Conservation (phyloP, 2,888 invertebrate species). For the Agelastica alni region DNA sequence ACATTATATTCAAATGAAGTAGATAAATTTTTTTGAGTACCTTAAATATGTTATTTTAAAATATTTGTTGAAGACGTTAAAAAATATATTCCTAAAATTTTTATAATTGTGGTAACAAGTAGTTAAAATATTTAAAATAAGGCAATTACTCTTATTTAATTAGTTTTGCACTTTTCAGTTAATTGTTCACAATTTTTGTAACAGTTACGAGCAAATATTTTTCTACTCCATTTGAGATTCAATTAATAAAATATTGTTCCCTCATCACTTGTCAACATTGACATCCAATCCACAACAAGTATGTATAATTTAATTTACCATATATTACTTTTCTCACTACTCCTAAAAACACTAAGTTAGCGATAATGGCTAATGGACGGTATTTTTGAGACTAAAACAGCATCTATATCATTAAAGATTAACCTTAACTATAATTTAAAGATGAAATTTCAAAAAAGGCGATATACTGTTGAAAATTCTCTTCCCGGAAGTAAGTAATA, state of each 20-base stretch:
- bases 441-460: too few relatives aligned
- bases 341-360: constrained; percentile 47
- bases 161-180: too few relatives aligned
- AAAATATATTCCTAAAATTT: too few relatives aligned
- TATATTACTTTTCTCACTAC: constrained; percentile 39
- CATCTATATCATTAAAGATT: constrained; percentile 8
- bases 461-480: too few relatives aligned
- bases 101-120: too few relatives aligned
- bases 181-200: too few relatives aligned
- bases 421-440: too few relatives aligned
- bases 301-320: constrained; percentile 9
- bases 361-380: constrained; percentile 53
- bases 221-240: constrained; percentile 1
- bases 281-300: constrained; percentile 7
- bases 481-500: too few relatives aligned
- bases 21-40: background rate
- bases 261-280: constrained; percentile 2
- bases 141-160: background rate
- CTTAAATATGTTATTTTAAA: too few relatives aligned
- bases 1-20: background rate
- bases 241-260: background rate
- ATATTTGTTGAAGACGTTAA: too few relatives aligned
- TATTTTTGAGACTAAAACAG: constrained; percentile 51
- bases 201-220: too few relatives aligned
- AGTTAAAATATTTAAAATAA: background rate